Evolutionary conservation across 1,140 invertebrate species (phyloP), one percentile per base, ranked within the genome.

Genomic region (Dreissena polymorpha): DNA sequence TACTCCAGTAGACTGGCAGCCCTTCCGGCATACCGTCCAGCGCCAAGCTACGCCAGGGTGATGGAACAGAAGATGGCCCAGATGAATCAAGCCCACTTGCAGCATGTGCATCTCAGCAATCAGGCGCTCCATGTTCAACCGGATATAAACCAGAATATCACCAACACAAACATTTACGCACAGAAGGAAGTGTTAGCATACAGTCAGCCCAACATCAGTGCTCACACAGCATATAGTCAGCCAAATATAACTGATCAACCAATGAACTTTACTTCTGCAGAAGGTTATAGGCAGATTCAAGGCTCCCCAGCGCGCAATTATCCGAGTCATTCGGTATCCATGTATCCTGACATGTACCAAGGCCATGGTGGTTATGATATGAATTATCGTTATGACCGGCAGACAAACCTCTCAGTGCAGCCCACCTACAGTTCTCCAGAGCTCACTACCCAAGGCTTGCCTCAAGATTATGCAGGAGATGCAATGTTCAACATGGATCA

Each of bases 31-130:
- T 99, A 99, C 92, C 95, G 97, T 53, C 96, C 96, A 27, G 97
- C 97, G 3, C 98, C 98, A 0, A 97, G 98, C 92, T 99, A 99
- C 91, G 97, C 98, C 90, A 97, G 97, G 0, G 97, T 98, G 10
- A 95, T 99, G 65, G 96, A 96, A 90, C 91, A 93, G 55, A 87
- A 93, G 89, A 78, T 91, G 85, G 65, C 67, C 75, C 82, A 92
- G n/a, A 65, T 72, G 50, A 82, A 81, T 50, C 82, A 86, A 23
- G 72, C 84, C 53, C 80, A 83, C 49, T 75, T 83, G 49, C 85
- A 88, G 27, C 77, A 74, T 50, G 50, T 83, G 21, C 64, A 73
- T 25, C 29, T 25, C 51, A 65, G 60, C 21, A 81, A 63, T 49
- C 78, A 81, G 53, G 29, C 67, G 21, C 65, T 78, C 14, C 29